A percentile compares a stretch with the other conserved stretches of the same genome.
phyloP scores from a whole-genome alignment of 2,888 invertebrate species.

The Petrophora chlorosata region DNA sequence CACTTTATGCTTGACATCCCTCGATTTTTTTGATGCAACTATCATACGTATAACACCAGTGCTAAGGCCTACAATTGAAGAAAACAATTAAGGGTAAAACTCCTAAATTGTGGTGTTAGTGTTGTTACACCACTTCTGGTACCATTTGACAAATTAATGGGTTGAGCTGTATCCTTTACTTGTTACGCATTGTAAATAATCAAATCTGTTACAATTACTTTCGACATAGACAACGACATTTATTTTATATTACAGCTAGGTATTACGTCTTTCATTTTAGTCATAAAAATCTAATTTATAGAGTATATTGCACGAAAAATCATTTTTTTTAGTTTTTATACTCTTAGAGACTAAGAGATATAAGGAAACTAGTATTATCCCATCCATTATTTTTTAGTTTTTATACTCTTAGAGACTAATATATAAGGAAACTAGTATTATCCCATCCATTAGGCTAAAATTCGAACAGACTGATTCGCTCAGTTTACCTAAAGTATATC shows the following conservation, averaged over 20 bases:
- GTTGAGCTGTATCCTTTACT: constrained; percentile 1
- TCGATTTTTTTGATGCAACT: constrained; percentile 35
- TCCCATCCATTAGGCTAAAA: too few species aligned
- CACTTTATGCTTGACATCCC: constrained; percentile 57
- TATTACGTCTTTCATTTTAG: too few species aligned
- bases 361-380: too few species aligned
- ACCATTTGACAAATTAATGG: constrained; percentile 19
- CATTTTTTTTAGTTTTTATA: too few species aligned
- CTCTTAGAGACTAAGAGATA: too few species aligned
- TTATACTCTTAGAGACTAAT: too few species aligned
- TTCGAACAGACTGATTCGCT: too few species aligned
- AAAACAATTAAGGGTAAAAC: constrained; percentile 8
- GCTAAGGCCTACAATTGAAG: constrained; percentile 16
- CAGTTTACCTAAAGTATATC: neutral
- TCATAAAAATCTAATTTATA: too few species aligned
- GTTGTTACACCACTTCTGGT: constrained; percentile 8
- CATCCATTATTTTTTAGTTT: too few species aligned
- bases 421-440: too few species aligned
- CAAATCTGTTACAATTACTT: neutral
- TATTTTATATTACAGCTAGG: too few species aligned
- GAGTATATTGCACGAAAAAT: too few species aligned
- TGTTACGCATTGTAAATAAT: constrained; percentile 1
- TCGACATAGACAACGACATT: neutral
- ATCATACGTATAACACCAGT: constrained; percentile 23
- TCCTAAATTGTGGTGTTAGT: neutral